phyloP scores from a whole-genome alignment of 30 jellyfish, hydroid and myxozoan genomes.

The Aurelia sp. region DNA sequence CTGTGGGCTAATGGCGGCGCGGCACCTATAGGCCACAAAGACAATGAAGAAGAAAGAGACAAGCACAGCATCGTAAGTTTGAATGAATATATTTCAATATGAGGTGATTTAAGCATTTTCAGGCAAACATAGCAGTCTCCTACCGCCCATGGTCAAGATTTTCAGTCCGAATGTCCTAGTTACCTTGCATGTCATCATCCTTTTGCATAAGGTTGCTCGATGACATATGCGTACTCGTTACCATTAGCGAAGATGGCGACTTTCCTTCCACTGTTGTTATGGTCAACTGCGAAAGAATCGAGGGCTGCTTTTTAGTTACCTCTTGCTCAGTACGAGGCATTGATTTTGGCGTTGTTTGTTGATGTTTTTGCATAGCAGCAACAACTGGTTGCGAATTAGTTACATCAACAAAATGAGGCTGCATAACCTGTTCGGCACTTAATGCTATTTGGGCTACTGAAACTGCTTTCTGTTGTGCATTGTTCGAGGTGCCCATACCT shows the following conservation, averaged over 20 bases:
- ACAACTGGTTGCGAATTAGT: background rate
- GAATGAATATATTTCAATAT: too few species aligned
- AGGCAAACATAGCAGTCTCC: too few species aligned
- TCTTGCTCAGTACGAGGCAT: background rate
- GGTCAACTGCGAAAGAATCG: conserved; percentile 23
- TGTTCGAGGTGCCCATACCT: background rate
- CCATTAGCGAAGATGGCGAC: conserved; percentile 30
- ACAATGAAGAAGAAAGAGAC: too few species aligned
- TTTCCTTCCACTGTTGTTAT: conserved; percentile 41
- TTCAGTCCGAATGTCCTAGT: too few species aligned
- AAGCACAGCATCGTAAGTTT: too few species aligned
- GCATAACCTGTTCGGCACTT: background rate
- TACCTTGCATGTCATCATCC: conserved; percentile 41
- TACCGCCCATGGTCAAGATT: too few species aligned
- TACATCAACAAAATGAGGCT: background rate
- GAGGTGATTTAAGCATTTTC: too few species aligned
- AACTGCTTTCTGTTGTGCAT: background rate
- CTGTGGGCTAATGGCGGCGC: too few species aligned
- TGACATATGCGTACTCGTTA: conserved; percentile 22
- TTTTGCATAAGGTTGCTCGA: conserved; percentile 8
- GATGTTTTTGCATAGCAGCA: too few species aligned
- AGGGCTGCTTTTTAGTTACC: background rate
- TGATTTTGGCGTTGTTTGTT: conserved; percentile 3
- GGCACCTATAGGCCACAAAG: too few species aligned
- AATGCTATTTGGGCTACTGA: conserved; percentile 11